These are phyloP conservation scores for Pangasius krempfi DNA, from an alignment of 2,797 vertebrate species.

Conservation along the genomic window DNA sequence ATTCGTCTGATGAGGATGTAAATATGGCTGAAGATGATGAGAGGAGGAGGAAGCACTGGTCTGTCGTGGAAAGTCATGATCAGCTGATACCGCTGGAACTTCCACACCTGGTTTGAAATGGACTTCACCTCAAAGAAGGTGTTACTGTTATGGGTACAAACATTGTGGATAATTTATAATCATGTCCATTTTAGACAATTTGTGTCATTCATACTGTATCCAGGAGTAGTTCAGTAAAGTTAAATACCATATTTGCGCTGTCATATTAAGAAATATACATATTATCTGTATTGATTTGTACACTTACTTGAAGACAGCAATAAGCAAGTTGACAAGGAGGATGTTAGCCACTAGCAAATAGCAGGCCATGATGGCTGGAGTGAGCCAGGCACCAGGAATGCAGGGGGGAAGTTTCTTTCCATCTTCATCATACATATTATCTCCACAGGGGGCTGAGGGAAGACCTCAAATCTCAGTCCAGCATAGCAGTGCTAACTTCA, in stretches of 20 bases:
- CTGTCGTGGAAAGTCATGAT: constrained; percentile 99
- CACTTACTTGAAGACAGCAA: constrained; percentile 97
- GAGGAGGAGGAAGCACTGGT: constrained; percentile 94
- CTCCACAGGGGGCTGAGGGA: constrained; percentile 89
- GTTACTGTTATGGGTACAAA: constrained; percentile 79
- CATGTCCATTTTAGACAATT: background rate
- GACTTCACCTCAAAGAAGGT: constrained; percentile 99
- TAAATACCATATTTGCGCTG: background rate
- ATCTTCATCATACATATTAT: constrained; percentile 96
- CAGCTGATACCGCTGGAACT: constrained; percentile 97
- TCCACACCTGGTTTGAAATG: constrained; percentile 99
- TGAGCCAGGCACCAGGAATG: constrained; percentile 97
- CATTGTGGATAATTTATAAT: background rate
- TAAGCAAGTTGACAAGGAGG: constrained; percentile 95
- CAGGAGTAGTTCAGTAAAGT: background rate
- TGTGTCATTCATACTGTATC: background rate
- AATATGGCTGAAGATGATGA: constrained; percentile 95
- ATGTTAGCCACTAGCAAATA: constrained; percentile 98
- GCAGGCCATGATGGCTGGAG: constrained; percentile 97
- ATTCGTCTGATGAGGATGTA: constrained; percentile 86
- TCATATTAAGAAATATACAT: background rate
- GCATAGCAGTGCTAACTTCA: background rate
- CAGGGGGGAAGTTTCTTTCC: constrained; percentile 96
- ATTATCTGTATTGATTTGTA: background rate
- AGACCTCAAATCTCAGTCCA: constrained; percentile 30